These are phyloP conservation scores for Euproctis similis DNA, from an alignment of 2,888 invertebrate species.

Conservation along the genomic window DNA sequence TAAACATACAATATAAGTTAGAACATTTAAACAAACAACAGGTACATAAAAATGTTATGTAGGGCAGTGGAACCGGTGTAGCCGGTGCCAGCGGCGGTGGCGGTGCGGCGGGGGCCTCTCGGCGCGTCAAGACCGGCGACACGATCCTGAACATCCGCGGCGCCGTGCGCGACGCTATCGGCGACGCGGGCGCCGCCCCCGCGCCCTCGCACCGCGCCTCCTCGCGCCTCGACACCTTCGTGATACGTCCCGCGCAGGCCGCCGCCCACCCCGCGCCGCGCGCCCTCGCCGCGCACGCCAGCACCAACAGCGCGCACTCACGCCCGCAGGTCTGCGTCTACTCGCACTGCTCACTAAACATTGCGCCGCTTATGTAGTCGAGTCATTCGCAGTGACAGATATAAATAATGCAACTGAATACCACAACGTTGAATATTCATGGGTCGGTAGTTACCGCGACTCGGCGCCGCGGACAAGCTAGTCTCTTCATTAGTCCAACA, in stretches of 20 bases:
- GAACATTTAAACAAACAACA: too few relatives aligned
- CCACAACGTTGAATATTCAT: too few relatives aligned
- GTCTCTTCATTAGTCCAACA: slow-evolving; percentile 9
- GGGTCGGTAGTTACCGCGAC: too few relatives aligned
- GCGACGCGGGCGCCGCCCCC: slow-evolving; percentile 62
- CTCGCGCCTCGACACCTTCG: slow-evolving; percentile 58
- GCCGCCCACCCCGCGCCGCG: slow-evolving; percentile 20
- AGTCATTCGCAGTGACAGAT: too few relatives aligned
- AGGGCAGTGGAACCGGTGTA: too few relatives aligned
- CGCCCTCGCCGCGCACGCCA: slow-evolving; percentile 19
- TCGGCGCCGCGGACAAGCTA: too few relatives aligned
- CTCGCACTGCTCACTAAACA: too few relatives aligned
- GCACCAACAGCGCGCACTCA: slow-evolving; percentile 32
- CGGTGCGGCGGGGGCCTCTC: slow-evolving; percentile 12
- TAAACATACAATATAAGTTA: too few relatives aligned
- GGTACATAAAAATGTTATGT: too few relatives aligned
- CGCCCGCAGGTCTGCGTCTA: background rate
- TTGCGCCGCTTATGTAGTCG: background rate
- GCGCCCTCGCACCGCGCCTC: slow-evolving; percentile 58
- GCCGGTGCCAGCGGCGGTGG: background rate
- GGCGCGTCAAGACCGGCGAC: slow-evolving; percentile 62
- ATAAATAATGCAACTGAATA: too few relatives aligned
- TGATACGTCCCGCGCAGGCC: slow-evolving; percentile 53
- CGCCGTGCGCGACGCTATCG: slow-evolving; percentile 62
- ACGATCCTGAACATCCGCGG: slow-evolving; percentile 67